Percentiles rank a stretch among this genome's conserved stretches.
Conservation (phyloP, 2,888 invertebrate genomes). For the Apotomis turbidana region DNA sequence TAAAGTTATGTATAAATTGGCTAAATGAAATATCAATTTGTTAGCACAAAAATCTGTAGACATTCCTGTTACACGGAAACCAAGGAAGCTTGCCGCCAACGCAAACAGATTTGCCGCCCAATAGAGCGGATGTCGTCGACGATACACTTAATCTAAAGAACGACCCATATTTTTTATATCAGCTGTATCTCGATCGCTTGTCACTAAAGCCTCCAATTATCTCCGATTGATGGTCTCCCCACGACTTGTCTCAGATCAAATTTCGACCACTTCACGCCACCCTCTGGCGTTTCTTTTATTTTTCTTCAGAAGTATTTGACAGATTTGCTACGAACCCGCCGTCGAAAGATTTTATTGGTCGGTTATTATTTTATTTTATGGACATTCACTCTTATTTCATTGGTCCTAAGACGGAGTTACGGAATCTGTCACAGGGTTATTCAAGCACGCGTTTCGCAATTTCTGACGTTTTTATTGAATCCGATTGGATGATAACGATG, state of each 20-base stretch:
- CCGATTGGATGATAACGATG: slow-evolving; percentile 63
- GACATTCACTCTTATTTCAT: slow-evolving; percentile 81
- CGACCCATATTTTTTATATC: slow-evolving; percentile 47
- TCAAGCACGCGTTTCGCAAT: slow-evolving; percentile 71
- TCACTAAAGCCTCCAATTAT: slow-evolving; percentile 75
- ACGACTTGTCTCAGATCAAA: slow-evolving; percentile 72
- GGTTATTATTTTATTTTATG: slow-evolving; percentile 83
- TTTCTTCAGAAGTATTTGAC: slow-evolving; percentile 72
- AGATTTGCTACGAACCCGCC: slow-evolving; percentile 69
- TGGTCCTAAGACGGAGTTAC: slow-evolving; percentile 73
- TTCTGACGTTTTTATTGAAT: slow-evolving; percentile 74
- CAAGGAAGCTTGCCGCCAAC: not conserved
- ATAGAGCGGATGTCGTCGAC: slow-evolving; percentile 2
- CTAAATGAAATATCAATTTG: too few species aligned
- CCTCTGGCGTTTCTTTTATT: slow-evolving; percentile 61
- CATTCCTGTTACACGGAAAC: not conserved
- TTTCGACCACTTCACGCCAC: slow-evolving; percentile 73
- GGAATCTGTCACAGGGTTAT: slow-evolving; percentile 77
- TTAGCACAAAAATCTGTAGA: too few species aligned
- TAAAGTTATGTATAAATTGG: too few species aligned
- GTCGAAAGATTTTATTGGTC: slow-evolving; percentile 77
- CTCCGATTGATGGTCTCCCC: slow-evolving; percentile 73
- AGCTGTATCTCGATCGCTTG: slow-evolving; percentile 66
- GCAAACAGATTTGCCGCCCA: slow-evolving; percentile 1
- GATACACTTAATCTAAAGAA: slow-evolving; percentile 40